phyloP scores from a whole-genome alignment of 2,113 vertebrate species.

The Melospiza melodia region DNA sequence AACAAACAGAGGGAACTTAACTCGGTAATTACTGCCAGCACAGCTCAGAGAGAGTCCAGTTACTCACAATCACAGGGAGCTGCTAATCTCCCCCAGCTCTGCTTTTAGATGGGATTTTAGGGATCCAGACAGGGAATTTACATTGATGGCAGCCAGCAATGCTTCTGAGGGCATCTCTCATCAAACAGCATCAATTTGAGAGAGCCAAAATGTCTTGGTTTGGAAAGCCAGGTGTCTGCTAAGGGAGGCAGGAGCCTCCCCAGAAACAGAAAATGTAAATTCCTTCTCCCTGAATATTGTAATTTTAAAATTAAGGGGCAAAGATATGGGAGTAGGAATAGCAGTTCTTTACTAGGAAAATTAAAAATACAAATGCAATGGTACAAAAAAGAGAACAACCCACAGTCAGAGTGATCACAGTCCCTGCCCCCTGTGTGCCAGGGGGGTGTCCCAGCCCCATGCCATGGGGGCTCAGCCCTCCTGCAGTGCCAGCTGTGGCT shows the following conservation, averaged over 20 bases:
- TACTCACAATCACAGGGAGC: not conserved
- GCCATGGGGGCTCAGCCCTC: too few species aligned
- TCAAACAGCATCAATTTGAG: not conserved
- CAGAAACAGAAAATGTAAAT: not conserved
- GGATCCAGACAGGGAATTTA: not conserved
- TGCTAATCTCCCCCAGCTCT: not conserved
- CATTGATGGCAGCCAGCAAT: rapidly evolving
- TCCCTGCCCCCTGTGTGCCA: too few species aligned
- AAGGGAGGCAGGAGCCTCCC: not conserved
- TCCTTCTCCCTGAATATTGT: not conserved
- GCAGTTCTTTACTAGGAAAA: too few species aligned
- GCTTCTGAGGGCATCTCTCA: not conserved
- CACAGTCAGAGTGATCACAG: too few species aligned
- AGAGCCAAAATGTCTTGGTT: not conserved
- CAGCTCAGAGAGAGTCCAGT: not conserved
- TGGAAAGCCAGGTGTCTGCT: not conserved
- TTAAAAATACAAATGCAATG: too few species aligned
- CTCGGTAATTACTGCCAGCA: not conserved
- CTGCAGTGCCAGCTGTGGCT: too few species aligned
- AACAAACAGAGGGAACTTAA: slow-evolving; percentile 19
- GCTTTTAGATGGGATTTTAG: not conserved
- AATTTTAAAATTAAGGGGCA: not conserved
- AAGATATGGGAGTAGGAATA: too few species aligned
- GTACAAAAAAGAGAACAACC: too few species aligned
- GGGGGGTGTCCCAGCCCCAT: too few species aligned